Evolutionary conservation across 2,888 invertebrate species (phyloP), one percentile per base, ranked within the genome.

Genomic region (Acronicta psi): DNA sequence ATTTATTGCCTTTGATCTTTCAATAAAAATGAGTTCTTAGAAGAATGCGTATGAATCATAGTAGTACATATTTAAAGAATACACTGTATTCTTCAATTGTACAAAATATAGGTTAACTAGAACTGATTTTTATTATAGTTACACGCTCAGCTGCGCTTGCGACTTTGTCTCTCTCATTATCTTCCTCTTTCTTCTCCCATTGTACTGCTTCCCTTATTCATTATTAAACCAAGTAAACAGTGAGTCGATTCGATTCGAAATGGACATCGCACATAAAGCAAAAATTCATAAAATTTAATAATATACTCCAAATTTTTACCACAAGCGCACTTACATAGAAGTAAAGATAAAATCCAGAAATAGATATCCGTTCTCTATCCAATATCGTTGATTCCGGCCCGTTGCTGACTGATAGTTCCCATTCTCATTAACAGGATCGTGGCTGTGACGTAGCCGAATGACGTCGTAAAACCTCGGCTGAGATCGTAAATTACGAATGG

Each of bases 321-420:
- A 18, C 49, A 49, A 38, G 52, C 66, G 49, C 54, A 59, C 59
- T 73, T 55, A 60, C 47, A 57, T 44, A 55, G 52, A 56, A 44
- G 13, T 46, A 50, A 38, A 76, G 65, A 68, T 73, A 69, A 69
- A 73, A 76, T 67, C 81, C 82, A 79, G 81, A 90, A 88, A 91
- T 93, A 93, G 83, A 86, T 85, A 87, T 91, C 92, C 92, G 89
- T 85, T 85, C 84, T 86, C 85, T 83, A 87, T 87, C 58, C 61
- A 63, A 75, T 77, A 66, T 62, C 74, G 77, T 72, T 75, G 84
- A 89, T 88, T 90, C 89, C 85, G 85, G 80, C 70, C 59, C 69
- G 64, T 74, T 78, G 84, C 67, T 80, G 89, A 89, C 79, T 84
- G 89, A 89, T 88, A 85, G 91, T 90, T 93, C 92, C 93, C 86